Evolutionary conservation across 2,888 invertebrate genomes (phyloP).

Genomic region (Folsomia candida): DNA sequence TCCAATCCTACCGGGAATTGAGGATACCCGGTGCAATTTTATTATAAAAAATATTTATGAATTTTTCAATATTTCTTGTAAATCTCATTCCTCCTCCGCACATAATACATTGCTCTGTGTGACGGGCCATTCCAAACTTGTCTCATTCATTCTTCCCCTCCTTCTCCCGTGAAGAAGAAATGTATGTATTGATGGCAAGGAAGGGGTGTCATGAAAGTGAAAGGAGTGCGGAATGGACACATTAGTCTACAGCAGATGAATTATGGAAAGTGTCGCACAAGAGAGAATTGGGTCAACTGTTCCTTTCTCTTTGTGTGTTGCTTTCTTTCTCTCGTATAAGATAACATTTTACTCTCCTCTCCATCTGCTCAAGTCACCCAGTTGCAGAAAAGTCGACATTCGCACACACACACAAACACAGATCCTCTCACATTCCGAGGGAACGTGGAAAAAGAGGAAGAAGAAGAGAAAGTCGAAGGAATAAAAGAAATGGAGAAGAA

Average conservation of each 20-base stretch:
- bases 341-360: not conserved
- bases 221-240: not conserved
- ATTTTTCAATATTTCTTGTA: constrained; percentile 17
- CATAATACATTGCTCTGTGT: not conserved
- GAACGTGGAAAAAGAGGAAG: too few relatives aligned
- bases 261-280: constrained; percentile 15
- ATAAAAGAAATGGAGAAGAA: constrained; percentile 5
- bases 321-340: not conserved
- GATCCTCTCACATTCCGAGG: not conserved
- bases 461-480: not conserved
- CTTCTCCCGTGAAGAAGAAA: too few relatives aligned
- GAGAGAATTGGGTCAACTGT: constrained; percentile 15
- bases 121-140: not conserved
- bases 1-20: not conserved
- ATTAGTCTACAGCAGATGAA: constrained; percentile 13
- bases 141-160: not conserved
- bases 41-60: constrained; percentile 19
- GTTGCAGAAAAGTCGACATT: not conserved
- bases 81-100: not conserved
- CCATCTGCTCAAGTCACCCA: not conserved
- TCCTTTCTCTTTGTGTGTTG: not conserved
- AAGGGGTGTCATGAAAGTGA: not conserved
- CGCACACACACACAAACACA: not conserved
- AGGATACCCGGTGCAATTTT: constrained; percentile 3
- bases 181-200: not conserved